Evolutionary conservation across 2,888 invertebrate species (phyloP), one percentile per base, ranked within the genome.

Genomic region (Myathropa florea): DNA sequence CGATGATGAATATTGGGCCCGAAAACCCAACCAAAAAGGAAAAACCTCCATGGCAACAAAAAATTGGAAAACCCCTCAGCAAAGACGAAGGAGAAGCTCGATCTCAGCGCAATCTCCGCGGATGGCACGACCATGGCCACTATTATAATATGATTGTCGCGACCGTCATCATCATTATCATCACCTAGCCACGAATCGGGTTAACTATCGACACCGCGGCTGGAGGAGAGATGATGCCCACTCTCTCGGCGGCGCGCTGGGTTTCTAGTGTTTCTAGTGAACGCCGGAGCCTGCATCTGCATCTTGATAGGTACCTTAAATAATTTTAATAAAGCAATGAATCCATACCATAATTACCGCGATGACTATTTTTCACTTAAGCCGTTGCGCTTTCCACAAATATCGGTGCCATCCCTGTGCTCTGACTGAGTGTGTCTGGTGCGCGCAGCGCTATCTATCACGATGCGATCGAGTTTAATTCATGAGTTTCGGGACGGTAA

Each of bases 311-410:
- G 65, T 55, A 70, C 85, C 82, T 82, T 82, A 86, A 86, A 86
- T 86, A 86, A 86, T 86, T 86, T 86, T 86, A 86, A 86, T 86
- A 86, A 86, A 86, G 85, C 85, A 86, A 86, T 86, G 85, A 86
- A 86, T 85, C 85, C 81, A 81, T 86, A 86, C 82, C 78, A 67
- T 86, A 86, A 86, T 86, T 86, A 86, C 85, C 55, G 73, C 85
- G 85, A 86, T 86, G 85, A 86, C 85, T 86, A 86, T 86, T 86
- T 86, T 86, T 86, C 85, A 86, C 85, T 86, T 86, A 82, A 28
- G 68, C 73, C 26, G 63, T 14, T 28, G 6, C 73, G 71, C 71
- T 77, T 76, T 81, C n/a, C 72, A 57, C 36, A 28, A 73, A 46
- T 14, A 23, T 18, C 72, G 61, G 30, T 18, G 24, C 18, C 83